Base-by-base conservation (phyloP, 1,140 invertebrate species). In the Teleopsis dalmanni region DNA sequence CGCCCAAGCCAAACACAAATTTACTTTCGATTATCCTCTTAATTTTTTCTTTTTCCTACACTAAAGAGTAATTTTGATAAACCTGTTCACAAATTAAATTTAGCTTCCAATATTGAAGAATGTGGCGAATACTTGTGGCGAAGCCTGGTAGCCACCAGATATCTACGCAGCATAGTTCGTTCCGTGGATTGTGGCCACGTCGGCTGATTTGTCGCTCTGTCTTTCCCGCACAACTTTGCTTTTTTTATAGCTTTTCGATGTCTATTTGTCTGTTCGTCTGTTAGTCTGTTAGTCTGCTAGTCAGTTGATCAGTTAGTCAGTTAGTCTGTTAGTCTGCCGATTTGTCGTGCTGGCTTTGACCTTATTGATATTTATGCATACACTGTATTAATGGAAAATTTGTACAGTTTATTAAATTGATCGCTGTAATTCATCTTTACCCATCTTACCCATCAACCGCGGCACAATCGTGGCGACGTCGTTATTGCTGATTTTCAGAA, bases 31-130 rank as follows among this genome's bases (percentile, higher is more conserved):
- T 29, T 43, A 43, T 43, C 8, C 22, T 26, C n/a, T 29, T 29
- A 7, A 29, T 29, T 7, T 29, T 7, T 13, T 29, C 13, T 29
- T 29, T 13, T 29, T 31, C 9, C 16, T 25, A 29, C 16, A 26
- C 16, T 43, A 29, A 43, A 29, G 41, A 43, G 31, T 43, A n/a
- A 22, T 33, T 41, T 41, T 52, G 33, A 48, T 25, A 35, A 52
- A 52, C 45, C 45, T 48, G 50, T 53, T 44, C 26, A 27, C 48
- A 50, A 49, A 49, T 46, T 49, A 55, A 60, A 61, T 63, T 63
- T 64, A 66, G 66, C 63, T 66, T 67, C 54, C 60, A 57, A 48
- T 38, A 35, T 47, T 41, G 31, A 41, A 18, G 22, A 48, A 37
- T 48, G 41, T 19, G n/a, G 31, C 27, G 41, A 14, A 21, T n/a